Percentiles rank a stretch among this genome's conserved stretches.
phyloP scores from a whole-genome alignment of 2,888 invertebrate species.

The Drosophila mayaguana region DNA sequence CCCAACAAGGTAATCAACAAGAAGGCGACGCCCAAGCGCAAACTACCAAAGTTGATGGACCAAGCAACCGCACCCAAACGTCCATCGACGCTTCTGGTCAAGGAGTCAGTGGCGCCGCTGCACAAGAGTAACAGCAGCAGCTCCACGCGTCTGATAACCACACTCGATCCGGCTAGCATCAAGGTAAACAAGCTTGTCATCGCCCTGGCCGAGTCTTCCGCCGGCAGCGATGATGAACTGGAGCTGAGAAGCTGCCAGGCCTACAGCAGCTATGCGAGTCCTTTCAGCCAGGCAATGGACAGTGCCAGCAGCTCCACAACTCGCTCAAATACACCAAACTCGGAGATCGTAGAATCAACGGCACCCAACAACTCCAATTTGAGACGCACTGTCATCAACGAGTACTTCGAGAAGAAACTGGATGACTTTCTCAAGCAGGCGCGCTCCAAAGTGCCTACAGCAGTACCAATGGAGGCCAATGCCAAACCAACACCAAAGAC shows the following conservation, averaged over 20 bases:
- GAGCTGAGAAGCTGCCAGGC: constrained; percentile 43
- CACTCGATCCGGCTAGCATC: constrained; percentile 69
- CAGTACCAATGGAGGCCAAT: not conserved
- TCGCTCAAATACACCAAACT: constrained; percentile 72
- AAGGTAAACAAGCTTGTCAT: constrained; percentile 81
- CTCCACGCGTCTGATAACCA: constrained; percentile 76
- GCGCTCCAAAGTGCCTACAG: constrained; percentile 68
- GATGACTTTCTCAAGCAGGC: constrained; percentile 82
- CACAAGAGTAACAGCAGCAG: constrained; percentile 24
- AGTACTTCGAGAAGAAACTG: constrained; percentile 80
- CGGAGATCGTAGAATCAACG: constrained; percentile 36
- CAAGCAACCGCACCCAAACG: constrained; percentile 39
- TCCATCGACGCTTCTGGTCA: constrained; percentile 52
- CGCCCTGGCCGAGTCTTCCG: constrained; percentile 72
- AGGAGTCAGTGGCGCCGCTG: constrained; percentile 51
- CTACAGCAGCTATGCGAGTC: constrained; percentile 60
- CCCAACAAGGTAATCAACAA: constrained; percentile 83
- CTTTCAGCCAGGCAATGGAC: constrained; percentile 79
- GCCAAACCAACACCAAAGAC: constrained; percentile 5
- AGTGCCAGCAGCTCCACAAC: constrained; percentile 74
- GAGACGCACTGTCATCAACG: constrained; percentile 69
- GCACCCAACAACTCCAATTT: constrained; percentile 49
- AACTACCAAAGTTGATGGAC: constrained; percentile 25
- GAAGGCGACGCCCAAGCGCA: constrained; percentile 67
- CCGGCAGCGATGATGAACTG: constrained; percentile 76